Evolutionary conservation across 2,113 vertebrate genomes (phyloP).

Genomic region (Zapornia atra): DNA sequence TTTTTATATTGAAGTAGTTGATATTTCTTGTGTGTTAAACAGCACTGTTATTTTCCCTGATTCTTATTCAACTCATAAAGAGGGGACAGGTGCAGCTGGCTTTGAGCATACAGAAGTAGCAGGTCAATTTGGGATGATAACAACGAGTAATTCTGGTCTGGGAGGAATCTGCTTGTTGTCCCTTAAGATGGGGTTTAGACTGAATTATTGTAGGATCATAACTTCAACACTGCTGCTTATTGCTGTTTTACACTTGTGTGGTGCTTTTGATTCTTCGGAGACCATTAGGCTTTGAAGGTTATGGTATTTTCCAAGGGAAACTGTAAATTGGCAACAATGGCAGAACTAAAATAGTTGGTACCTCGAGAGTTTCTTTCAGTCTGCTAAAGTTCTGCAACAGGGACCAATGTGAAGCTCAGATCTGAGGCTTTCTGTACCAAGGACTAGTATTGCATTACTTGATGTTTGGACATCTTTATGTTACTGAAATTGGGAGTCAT

Average conservation of each 20-base stretch:
- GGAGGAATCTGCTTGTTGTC: background rate
- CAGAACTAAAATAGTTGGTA: background rate
- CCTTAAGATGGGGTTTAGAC: background rate
- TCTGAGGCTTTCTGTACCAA: accelerated
- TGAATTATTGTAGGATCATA: background rate
- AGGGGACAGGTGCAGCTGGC: background rate
- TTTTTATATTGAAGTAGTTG: background rate
- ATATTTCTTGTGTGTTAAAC: background rate
- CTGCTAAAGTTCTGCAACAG: background rate
- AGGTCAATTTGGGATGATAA: background rate
- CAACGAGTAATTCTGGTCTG: background rate
- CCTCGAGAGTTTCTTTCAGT: background rate
- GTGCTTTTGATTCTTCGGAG: background rate
- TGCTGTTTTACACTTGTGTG: background rate
- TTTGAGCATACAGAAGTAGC: background rate
- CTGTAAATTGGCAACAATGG: background rate
- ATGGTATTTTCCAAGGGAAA: background rate
- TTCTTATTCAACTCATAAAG: background rate
- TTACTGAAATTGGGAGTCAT: background rate
- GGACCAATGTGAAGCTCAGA: accelerated
- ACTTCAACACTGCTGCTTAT: background rate
- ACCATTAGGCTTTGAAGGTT: background rate
- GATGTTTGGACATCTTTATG: background rate
- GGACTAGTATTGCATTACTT: background rate
- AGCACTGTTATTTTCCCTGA: background rate